Evolutionary conservation across 2,113 vertebrate species (phyloP).

Genomic region (Malurus melanocephalus): DNA sequence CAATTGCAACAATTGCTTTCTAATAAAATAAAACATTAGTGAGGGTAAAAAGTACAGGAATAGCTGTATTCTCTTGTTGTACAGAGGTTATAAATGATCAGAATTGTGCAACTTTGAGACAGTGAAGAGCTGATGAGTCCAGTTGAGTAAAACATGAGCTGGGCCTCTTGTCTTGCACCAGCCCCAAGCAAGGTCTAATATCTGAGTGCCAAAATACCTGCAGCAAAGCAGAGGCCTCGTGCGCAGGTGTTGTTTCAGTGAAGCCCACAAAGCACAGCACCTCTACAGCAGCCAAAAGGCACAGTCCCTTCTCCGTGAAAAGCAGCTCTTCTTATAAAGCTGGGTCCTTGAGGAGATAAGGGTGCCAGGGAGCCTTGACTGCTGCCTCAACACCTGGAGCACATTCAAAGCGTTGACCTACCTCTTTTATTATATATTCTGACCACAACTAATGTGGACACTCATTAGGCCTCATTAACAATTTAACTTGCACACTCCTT

Average conservation of each 20-base stretch:
- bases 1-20: not conserved
- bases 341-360: not conserved
- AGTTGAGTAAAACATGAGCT: not conserved
- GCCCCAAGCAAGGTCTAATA: not conserved
- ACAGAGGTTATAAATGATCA: not conserved
- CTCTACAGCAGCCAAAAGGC: too few species aligned
- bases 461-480: not conserved
- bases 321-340: accelerated
- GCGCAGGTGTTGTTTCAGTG: too few species aligned
- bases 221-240: not conserved
- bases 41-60: not conserved
- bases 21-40: not conserved
- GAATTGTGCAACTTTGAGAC: not conserved
- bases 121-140: not conserved
- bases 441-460: not conserved
- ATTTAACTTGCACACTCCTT: too few species aligned
- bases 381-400: too few species aligned
- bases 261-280: not conserved
- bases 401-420: not conserved
- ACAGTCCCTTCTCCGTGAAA: accelerated
- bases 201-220: not conserved
- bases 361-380: not conserved
- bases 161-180: not conserved
- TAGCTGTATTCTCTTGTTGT: not conserved
- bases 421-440: not conserved